A percentile compares a stretch with the other conserved stretches of the same genome.
These are phyloP conservation scores for Seriola rivoliana DNA, from an alignment of 2,113 vertebrate genomes.

Conservation along the genomic window DNA sequence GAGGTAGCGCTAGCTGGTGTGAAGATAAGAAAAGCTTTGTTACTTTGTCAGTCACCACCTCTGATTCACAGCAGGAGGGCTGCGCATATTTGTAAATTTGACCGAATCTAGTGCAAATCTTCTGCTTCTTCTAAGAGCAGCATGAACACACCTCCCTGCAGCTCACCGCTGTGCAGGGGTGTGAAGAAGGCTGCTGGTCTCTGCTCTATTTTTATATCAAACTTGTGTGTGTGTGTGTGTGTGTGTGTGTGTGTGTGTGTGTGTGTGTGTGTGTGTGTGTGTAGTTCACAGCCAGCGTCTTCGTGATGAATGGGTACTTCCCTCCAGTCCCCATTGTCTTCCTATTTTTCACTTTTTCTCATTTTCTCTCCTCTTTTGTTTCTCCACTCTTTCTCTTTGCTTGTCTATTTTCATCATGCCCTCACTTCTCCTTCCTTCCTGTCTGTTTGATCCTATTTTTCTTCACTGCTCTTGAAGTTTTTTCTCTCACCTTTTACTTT, in stretches of 20 bases:
- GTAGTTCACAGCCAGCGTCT: neutral
- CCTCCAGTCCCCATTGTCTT: constrained; percentile 13
- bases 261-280: constrained; percentile 14
- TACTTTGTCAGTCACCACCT: constrained; percentile 4
- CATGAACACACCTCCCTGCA: neutral
- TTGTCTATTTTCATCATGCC: neutral
- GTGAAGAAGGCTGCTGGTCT: constrained; percentile 42
- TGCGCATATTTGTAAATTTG: neutral
- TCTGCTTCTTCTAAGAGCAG: neutral
- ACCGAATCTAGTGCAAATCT: neutral
- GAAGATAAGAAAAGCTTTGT: constrained; percentile 13
- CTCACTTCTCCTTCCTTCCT: neutral
- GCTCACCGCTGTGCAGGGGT: constrained; percentile 14
- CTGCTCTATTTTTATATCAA: constrained; percentile 52
- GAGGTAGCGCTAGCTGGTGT: neutral
- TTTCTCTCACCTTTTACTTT: neutral
- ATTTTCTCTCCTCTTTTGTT: constrained; percentile 20
- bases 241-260: constrained; percentile 21
- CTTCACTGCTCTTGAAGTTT: neutral
- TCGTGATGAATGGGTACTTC: constrained; percentile 51
- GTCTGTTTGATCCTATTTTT: neutral
- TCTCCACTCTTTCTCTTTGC: neutral
- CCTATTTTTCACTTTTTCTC: constrained; percentile 30
- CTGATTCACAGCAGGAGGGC: neutral
- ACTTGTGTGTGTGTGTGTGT: constrained; percentile 3